A percentile compares a stretch with the other conserved stretches of the same genome.
phyloP scores from a whole-genome alignment of 2,888 invertebrate genomes.

The Aspidapion aeneum region DNA sequence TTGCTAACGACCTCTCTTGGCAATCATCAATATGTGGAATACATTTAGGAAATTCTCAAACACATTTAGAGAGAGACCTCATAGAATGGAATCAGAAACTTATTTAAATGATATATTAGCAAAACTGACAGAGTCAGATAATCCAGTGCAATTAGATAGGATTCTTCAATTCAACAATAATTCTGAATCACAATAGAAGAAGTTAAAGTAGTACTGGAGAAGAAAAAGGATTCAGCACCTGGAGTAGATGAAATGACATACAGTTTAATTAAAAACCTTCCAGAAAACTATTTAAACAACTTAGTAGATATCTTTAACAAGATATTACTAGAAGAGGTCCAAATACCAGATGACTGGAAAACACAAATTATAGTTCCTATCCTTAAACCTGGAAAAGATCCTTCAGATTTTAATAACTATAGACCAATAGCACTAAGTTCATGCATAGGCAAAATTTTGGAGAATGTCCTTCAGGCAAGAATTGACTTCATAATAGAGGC shows the following conservation, averaged over 20 bases:
- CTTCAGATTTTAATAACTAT: not conserved
- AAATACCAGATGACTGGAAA: not conserved
- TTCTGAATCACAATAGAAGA: not conserved
- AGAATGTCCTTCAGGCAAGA: not conserved
- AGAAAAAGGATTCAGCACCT: not conserved
- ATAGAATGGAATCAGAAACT: not conserved
- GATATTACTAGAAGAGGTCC: not conserved
- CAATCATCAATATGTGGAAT: not conserved
- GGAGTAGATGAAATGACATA: not conserved
- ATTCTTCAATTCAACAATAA: too few species aligned
- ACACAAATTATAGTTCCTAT: not conserved
- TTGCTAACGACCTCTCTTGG: not conserved
- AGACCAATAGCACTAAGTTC: not conserved
- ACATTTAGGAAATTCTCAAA: not conserved
- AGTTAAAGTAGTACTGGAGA: not conserved
- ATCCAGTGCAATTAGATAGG: not conserved
- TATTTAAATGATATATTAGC: too few species aligned
- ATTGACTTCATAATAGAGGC: not conserved
- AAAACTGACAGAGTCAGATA: not conserved
- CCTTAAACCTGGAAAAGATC: not conserved
- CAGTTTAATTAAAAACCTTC: not conserved
- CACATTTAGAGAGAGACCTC: not conserved
- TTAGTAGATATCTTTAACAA: not conserved
- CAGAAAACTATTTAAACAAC: not conserved
- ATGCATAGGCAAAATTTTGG: not conserved